These are phyloP conservation scores for Poecilus cupreus DNA, from an alignment of 2,888 invertebrate genomes.

Conservation along the genomic window DNA sequence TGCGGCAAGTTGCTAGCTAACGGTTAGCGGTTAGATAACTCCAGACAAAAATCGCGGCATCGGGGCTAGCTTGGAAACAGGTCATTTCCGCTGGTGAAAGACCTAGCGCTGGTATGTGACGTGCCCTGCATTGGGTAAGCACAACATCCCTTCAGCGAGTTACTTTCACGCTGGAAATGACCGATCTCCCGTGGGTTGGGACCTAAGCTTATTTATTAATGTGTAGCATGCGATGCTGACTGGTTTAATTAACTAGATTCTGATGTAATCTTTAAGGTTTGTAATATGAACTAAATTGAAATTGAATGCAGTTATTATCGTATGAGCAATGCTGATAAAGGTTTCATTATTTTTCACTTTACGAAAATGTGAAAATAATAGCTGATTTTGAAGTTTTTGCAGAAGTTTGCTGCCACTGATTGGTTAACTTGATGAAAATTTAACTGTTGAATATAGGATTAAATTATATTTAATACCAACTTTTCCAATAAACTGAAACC, in stretches of 20 bases:
- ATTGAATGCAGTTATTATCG: not conserved
- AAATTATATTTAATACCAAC: too few species aligned
- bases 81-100: not conserved
- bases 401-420: too few species aligned
- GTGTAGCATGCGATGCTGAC: not conserved
- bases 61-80: not conserved
- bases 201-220: not conserved
- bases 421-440: too few species aligned
- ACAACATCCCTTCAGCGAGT: not conserved
- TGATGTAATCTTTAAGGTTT: conserved; percentile 2
- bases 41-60: not conserved
- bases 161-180: not conserved
- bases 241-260: not conserved
- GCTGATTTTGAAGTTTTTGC: not conserved
- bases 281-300: not conserved
- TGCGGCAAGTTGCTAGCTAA: not conserved
- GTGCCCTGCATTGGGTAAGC: not conserved
- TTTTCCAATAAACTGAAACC: too few species aligned
- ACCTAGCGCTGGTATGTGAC: not conserved
- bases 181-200: not conserved
- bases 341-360: not conserved
- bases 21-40: conserved; percentile 13
- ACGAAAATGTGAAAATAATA: not conserved
- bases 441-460: too few species aligned
- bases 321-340: not conserved